Base-by-base conservation (phyloP, 2,888 invertebrate species). In the Hoplodrina blanda region DNA sequence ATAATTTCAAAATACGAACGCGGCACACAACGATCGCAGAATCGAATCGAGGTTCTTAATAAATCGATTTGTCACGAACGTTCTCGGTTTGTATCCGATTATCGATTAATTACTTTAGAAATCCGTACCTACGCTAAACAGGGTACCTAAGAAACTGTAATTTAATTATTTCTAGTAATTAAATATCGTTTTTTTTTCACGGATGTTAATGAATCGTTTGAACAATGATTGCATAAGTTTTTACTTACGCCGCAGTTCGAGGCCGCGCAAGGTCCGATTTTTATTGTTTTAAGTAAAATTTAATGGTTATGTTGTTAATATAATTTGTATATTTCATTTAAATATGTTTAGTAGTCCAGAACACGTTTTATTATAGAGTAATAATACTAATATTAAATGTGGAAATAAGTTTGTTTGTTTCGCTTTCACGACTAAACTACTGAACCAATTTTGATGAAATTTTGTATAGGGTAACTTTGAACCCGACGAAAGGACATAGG, bases 41-140 rank as follows among this genome's bases (percentile, higher is more conserved):
- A 88, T 88, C 85, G 87, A 88, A 87, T 87, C 83, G 89, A 85
- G 82, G 85, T 84, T 84, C n/a, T 68, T 77, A 69, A 77, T 84
- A 62, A 81, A 85, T 87, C 88, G 86, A 89, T 90, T 89, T 88
- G 88, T 88, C 86, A 90, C 86, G 89, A 90, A 86, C 73, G 78
- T 77, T 73, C 63, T 72, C 64, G 66, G 55, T 10, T 71, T 80
- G 62, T 74, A 76, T 74, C 76, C 72, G 78, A 76, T 77, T 71
- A 74, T 76, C 73, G 78, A 80, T 76, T 73, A 73, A 76, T 78
- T 69, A 78, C 71, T 73, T 68, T 75, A 71, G 69, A 81, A 76
- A 73, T 77, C 69, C 55, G 85, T 84, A 82, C 80, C 75, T 84
- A 69, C 54, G 62, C 56, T 70, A 72, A 63, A 80, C 80, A 84